phyloP scores from a whole-genome alignment of 2,113 vertebrate species.

The Alaudala cheleensis region DNA sequence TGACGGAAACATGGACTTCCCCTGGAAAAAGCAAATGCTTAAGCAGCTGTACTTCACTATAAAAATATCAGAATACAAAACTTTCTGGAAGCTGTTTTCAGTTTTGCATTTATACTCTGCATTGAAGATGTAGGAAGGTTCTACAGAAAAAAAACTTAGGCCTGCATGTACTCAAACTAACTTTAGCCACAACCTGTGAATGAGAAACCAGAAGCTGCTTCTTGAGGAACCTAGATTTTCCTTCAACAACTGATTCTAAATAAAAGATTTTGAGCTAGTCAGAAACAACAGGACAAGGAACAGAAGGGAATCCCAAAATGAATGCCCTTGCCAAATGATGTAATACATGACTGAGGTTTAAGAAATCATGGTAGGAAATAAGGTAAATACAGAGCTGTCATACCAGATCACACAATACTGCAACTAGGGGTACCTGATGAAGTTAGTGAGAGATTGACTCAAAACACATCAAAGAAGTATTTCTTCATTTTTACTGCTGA shows the following conservation, averaged over 20 bases:
- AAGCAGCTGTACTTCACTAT: constrained; percentile 14
- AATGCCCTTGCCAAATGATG: neutral
- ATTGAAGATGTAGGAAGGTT: neutral
- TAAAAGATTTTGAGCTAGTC: neutral
- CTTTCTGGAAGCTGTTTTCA: neutral
- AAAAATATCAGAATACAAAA: constrained; percentile 26
- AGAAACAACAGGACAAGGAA: neutral
- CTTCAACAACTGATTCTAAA: neutral
- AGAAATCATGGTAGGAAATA: neutral
- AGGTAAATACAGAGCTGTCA: neutral
- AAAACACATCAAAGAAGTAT: neutral
- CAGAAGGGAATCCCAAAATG: neutral
- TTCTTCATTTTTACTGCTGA: neutral
- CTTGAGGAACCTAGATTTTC: neutral
- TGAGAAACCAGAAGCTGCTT: neutral
- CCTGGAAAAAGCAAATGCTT: constrained; percentile 54
- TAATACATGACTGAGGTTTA: neutral
- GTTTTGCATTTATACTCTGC: neutral
- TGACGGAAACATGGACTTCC: constrained; percentile 63
- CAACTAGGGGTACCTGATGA: neutral
- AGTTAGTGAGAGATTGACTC: neutral
- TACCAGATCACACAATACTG: neutral
- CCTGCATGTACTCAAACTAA: neutral
- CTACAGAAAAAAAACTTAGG: neutral
- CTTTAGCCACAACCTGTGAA: neutral